Evolutionary conservation across 1,140 invertebrate species (phyloP), one percentile per base, ranked within the genome.

Genomic region (Brachionus plicatilis): DNA sequence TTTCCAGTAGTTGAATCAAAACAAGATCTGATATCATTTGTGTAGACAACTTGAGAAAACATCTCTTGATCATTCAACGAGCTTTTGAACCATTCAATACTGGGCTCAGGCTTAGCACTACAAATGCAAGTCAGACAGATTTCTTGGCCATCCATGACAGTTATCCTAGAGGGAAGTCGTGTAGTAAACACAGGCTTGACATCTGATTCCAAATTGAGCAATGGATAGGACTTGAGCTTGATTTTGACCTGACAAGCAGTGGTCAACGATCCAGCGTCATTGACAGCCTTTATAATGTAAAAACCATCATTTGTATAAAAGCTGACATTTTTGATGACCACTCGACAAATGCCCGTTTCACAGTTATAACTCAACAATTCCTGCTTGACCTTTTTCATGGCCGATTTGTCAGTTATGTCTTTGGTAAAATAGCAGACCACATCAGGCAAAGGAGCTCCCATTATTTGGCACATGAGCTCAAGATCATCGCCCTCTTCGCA

Each of bases 61-160:
- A 37, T 20, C 3, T 82, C 79, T 41, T 68, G 33, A 27, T 47
- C 27, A 20, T 75, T 24, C 9, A 50, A 4, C 11, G 41, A 43
- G 24, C 27, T 68, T 82, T 68, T 60, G n/a, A 82, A 33, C 79
- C 79, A 82, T 82, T 82, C 53, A 47, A 82, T 82, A 8, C 47
- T 65, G 9, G 79, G 79, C 33, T 82, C 79, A 37, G 79, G 79
- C 27, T 68, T 60, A 37, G 79, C 79, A 4, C 24, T 37, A 33
- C 50, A 60, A 41, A 82, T 41, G 29, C 79, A 82, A 12, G 79
- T 82, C 20, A 82, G 43, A 37, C 33, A 43, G 2, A 82, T 68
- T 82, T 82, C 79, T 65, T 82, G 79, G 0, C 79, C 79, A 68
- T 82, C 79, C 79, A 82, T 82, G 24, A 82, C 79, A 37, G 24